Evolutionary conservation across 2,888 invertebrate species (phyloP).

Genomic region (Drosophila stalkeri): DNA sequence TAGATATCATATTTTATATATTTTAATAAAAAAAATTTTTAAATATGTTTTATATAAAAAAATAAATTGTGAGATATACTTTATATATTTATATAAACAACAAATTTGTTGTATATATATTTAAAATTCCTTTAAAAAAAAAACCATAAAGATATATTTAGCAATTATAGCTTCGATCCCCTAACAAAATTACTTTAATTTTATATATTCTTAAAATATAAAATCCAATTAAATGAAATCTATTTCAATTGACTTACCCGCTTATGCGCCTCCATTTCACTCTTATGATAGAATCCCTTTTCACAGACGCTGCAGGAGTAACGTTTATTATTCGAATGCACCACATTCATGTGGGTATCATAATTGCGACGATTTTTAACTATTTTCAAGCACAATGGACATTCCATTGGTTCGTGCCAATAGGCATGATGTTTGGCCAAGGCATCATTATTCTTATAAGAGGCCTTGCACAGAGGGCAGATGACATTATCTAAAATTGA

Average conservation of each 20-base stretch:
- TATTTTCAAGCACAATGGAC: slow-evolving; percentile 73
- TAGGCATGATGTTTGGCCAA: slow-evolving; percentile 77
- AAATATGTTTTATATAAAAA: too few relatives aligned
- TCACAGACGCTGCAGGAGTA: slow-evolving; percentile 79
- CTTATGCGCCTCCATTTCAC: slow-evolving; percentile 81
- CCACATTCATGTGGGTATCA: slow-evolving; percentile 77
- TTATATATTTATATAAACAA: too few relatives aligned
- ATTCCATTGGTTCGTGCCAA: slow-evolving; percentile 76
- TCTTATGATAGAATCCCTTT: slow-evolving; percentile 83
- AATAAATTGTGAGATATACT: too few relatives aligned
- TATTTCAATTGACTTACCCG: slow-evolving; percentile 38
- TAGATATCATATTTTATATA: too few relatives aligned
- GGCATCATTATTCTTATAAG: slow-evolving; percentile 67
- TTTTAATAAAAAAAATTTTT: too few relatives aligned
- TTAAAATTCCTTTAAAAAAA: too few relatives aligned
- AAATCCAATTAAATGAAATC: not conserved
- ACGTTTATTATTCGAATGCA: slow-evolving; percentile 80
- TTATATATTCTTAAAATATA: not conserved
- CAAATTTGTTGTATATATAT: too few relatives aligned
- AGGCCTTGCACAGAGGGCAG: slow-evolving; percentile 73
- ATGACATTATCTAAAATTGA: slow-evolving; percentile 60
- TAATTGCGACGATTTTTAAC: slow-evolving; percentile 81
- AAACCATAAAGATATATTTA: not conserved
- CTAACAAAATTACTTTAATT: not conserved
- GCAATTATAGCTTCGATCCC: not conserved